Percentiles rank a stretch among this genome's conserved stretches.
Conservation (phyloP, 2,797 vertebrate species). For the Pachyuromys duprasi region DNA sequence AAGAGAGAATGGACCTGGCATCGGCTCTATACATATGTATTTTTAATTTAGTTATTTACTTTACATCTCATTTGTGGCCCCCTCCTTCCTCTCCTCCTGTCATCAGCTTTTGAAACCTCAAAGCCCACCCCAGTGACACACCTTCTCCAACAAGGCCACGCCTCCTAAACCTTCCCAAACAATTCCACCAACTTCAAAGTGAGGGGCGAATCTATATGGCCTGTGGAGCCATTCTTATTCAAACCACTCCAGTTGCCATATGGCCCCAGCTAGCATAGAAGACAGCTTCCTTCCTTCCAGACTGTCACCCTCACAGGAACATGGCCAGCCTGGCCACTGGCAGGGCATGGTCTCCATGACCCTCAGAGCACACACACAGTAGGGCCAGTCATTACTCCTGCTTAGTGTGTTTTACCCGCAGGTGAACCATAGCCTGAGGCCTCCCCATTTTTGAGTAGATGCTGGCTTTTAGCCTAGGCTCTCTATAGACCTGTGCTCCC, state of each 20-base stretch:
- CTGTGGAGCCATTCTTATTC: neutral
- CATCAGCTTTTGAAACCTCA: neutral
- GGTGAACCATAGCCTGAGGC: too few relatives aligned
- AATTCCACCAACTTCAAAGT: neutral
- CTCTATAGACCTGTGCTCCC: neutral
- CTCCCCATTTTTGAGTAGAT: accelerated
- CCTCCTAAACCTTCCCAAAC: neutral
- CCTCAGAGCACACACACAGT: accelerated
- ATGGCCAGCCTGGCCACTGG: neutral
- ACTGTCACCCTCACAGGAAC: neutral
- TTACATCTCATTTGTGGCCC: too few relatives aligned
- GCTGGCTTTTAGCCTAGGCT: neutral
- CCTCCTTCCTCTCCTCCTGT: neutral
- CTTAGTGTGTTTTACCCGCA: neutral
- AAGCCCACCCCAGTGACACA: neutral
- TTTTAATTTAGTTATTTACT: too few relatives aligned
- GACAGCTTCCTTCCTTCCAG: accelerated
- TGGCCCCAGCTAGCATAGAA: neutral
- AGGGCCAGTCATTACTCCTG: accelerated
- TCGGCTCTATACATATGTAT: neutral
- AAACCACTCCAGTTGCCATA: neutral
- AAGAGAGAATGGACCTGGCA: neutral
- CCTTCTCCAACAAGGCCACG: neutral
- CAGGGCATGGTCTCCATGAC: neutral
- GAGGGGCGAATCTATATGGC: too few relatives aligned